Evolutionary conservation across 2,797 vertebrate genomes (phyloP).

Genomic region (Myripristis jacobus): DNA sequence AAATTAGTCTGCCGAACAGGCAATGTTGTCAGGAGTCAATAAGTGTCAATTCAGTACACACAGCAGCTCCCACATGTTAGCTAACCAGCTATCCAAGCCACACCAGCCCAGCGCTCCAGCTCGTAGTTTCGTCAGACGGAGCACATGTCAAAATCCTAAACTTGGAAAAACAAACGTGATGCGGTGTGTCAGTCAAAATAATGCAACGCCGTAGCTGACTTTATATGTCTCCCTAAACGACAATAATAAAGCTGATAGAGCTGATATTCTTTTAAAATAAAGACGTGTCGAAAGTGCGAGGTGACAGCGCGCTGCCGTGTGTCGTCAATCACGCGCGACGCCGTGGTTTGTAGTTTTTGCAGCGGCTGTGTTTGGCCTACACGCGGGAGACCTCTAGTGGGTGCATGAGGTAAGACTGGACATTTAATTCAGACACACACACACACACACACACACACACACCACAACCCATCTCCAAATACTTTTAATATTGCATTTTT

Average conservation of each 20-base stretch:
- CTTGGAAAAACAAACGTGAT: rapidly evolving
- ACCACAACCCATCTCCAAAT: no score
- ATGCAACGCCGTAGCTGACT: rapidly evolving
- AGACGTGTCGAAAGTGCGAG: constrained; percentile 62
- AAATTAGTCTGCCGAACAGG: no score
- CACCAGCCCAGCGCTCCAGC: not conserved
- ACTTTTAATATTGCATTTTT: no score
- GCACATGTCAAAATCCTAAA: not conserved
- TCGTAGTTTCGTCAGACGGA: constrained; percentile 50
- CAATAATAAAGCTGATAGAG: not conserved
- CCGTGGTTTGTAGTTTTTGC: not conserved
- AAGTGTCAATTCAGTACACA: not conserved
- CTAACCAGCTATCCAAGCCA: constrained; percentile 13
- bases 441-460: no score
- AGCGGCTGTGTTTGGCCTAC: no score
- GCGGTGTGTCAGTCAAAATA: rapidly evolving
- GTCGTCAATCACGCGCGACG: constrained; percentile 20
- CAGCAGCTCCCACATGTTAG: constrained; percentile 54
- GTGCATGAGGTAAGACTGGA: no score
- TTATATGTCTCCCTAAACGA: rapidly evolving
- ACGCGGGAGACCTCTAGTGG: no score
- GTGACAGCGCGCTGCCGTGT: not conserved
- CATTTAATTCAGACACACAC: no score
- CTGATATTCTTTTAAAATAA: not conserved
- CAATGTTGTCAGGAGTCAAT: no score